Evolutionary conservation across 2,888 invertebrate species (phyloP).

Genomic region (Eupithecia centaureata): DNA sequence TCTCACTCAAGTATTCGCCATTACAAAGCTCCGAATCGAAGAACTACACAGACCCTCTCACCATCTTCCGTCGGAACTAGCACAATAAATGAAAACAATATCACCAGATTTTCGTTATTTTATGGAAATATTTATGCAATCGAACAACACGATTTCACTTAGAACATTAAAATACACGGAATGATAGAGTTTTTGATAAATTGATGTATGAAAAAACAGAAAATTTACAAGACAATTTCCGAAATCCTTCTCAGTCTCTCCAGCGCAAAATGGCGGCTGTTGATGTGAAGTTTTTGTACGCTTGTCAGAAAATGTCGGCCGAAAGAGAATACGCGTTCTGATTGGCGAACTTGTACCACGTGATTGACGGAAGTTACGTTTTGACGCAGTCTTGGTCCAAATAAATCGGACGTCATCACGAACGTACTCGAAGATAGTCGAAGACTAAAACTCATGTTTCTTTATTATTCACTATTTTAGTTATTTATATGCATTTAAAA

Average conservation of each 20-base stretch:
- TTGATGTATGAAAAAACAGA: slow-evolving; percentile 85
- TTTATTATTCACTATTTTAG: not conserved
- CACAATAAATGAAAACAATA: slow-evolving; percentile 89
- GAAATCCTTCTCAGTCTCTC: slow-evolving; percentile 90
- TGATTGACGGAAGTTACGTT: slow-evolving; percentile 79
- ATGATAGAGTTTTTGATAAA: slow-evolving; percentile 82
- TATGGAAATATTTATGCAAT: slow-evolving; percentile 76
- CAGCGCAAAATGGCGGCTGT: slow-evolving; percentile 97
- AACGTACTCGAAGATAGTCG: slow-evolving; percentile 66
- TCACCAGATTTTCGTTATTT: slow-evolving; percentile 83
- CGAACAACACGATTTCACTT: slow-evolving; percentile 80
- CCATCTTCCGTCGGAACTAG: slow-evolving; percentile 89
- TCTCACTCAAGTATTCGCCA: slow-evolving; percentile 91
- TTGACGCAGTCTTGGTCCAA: slow-evolving; percentile 77
- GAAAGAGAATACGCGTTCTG: slow-evolving; percentile 68
- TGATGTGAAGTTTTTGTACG: slow-evolving; percentile 97
- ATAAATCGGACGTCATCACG: slow-evolving; percentile 77
- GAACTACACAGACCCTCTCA: slow-evolving; percentile 88
- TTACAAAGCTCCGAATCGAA: slow-evolving; percentile 89
- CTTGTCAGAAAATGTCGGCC: slow-evolving; percentile 92
- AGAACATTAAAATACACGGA: slow-evolving; percentile 85
- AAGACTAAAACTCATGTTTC: slow-evolving; percentile 44
- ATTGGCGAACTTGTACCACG: slow-evolving; percentile 78
- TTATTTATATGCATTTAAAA: not conserved
- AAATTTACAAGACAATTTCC: slow-evolving; percentile 89